phyloP scores from a whole-genome alignment of 2,113 vertebrate species.

The Girardinichthys multiradiatus region DNA sequence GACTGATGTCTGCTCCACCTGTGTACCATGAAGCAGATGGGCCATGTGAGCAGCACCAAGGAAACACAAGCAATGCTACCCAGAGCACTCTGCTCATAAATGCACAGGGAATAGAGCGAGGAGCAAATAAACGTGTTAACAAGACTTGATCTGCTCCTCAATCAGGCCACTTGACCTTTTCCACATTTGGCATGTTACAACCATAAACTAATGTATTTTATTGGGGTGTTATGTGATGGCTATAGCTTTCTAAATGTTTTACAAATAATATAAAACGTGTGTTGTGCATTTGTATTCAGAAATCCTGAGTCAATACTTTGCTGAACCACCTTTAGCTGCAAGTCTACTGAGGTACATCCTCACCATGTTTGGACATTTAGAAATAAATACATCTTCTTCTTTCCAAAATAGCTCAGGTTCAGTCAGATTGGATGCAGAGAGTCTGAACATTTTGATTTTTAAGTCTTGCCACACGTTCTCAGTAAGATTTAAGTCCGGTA shows the following conservation, averaged over 20 bases:
- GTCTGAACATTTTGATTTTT: no score
- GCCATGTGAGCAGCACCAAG: slow-evolving; percentile 23
- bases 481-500: no score
- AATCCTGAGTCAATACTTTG: background rate
- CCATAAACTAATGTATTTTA: no score
- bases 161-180: background rate
- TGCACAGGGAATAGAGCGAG: background rate
- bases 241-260: no score
- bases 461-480: no score
- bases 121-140: slow-evolving; percentile 4
- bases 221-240: no score
- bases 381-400: no score
- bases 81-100: background rate
- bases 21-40: slow-evolving; percentile 17
- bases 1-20: slow-evolving; percentile 13
- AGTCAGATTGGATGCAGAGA: no score
- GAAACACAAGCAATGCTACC: slow-evolving; percentile 8
- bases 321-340: no score
- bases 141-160: background rate
- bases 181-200: background rate
- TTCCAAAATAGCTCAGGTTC: no score
- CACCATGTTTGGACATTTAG: no score
- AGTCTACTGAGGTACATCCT: no score
- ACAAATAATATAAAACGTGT: background rate
- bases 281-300: background rate